A percentile compares a stretch with the other conserved stretches of the same genome.
These are phyloP conservation scores for Carettochelys insculpta DNA, from an alignment of 2,113 vertebrate species.

Conservation along the genomic window DNA sequence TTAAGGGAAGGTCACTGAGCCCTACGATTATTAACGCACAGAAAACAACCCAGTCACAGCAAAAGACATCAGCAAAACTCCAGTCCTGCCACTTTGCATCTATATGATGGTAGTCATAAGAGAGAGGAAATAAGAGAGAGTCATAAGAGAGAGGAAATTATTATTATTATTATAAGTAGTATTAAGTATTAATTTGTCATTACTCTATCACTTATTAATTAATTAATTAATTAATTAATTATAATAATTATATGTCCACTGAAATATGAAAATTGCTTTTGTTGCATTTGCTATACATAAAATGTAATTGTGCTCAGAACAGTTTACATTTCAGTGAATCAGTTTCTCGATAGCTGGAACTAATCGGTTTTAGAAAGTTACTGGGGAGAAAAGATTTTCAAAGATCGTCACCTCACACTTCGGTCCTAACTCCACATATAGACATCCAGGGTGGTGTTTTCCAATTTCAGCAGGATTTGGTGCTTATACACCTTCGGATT, in stretches of 20 bases:
- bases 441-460: background rate
- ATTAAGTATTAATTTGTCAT: too few species aligned
- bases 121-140: accelerated
- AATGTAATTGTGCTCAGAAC: background rate
- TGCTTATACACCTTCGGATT: background rate
- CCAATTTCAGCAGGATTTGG: background rate
- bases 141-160: too few species aligned
- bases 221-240: too few species aligned
- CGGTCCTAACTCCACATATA: background rate
- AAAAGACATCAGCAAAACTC: background rate
- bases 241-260: background rate
- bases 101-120: background rate
- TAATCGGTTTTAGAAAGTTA: background rate
- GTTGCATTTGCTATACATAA: background rate
- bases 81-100: background rate
- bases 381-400: background rate
- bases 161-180: too few species aligned
- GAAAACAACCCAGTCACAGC: background rate
- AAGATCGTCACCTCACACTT: background rate
- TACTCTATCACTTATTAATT: too few species aligned
- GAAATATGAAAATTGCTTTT: constrained; percentile 1
- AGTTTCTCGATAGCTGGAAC: background rate
- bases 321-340: constrained; percentile 20
- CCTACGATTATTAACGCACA: background rate
- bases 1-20: background rate